Conservation (phyloP, 2,797 vertebrate species). For the Girardinus metallicus region DNA sequence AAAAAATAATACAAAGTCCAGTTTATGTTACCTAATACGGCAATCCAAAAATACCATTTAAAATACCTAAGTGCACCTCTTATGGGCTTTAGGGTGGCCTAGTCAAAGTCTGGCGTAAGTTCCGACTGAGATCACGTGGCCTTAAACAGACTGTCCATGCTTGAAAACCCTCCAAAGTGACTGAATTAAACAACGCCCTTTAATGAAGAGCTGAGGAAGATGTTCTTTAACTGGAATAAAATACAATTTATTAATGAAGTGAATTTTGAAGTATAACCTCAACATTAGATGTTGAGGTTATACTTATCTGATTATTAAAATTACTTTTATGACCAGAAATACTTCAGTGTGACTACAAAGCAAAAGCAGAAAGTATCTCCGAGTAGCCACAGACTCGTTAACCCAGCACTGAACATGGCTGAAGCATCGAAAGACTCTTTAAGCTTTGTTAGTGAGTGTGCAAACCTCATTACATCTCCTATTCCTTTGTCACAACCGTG, state of each 20-base stretch:
- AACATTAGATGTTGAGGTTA: not conserved
- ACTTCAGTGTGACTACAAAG: not conserved
- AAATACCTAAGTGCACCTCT: not conserved
- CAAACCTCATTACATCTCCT: conserved; percentile 10
- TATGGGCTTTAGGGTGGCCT: not conserved
- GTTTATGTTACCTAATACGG: not conserved
- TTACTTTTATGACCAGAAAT: not conserved
- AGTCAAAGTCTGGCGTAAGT: not conserved
- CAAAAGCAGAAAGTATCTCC: not conserved
- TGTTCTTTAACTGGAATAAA: not conserved
- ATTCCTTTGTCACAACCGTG: not conserved
- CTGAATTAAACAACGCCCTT: not conserved
- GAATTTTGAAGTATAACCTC: too few species aligned
- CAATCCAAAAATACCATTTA: too few species aligned
- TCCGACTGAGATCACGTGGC: not conserved
- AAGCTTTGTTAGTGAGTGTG: not conserved
- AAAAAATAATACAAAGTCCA: not conserved
- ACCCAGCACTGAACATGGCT: not conserved
- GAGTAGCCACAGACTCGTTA: not conserved
- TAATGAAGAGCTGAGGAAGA: not conserved
- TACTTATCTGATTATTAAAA: not conserved
- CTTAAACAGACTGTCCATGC: not conserved
- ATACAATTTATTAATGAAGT: too few species aligned
- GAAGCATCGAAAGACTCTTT: not conserved
- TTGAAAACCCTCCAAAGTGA: not conserved